Percentiles rank a stretch among this genome's conserved stretches.
These are phyloP conservation scores for Cyanistes caeruleus DNA, from an alignment of 2,113 vertebrate species.

Conservation along the genomic window DNA sequence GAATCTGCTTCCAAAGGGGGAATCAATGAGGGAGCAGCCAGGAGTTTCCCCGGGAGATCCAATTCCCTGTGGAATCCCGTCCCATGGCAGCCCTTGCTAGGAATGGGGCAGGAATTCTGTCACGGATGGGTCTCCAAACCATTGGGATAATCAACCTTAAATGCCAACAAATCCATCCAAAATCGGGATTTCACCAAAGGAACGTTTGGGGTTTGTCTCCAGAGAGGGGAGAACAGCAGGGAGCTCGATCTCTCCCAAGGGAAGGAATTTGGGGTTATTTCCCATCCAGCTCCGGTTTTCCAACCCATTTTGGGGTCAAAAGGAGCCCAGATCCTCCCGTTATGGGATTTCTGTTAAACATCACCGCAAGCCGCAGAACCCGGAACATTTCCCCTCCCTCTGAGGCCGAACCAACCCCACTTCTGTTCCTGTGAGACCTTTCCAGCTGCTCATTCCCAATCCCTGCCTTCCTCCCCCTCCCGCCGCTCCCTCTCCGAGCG, in stretches of 20 bases:
- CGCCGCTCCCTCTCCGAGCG: neutral
- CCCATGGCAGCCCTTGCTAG: neutral
- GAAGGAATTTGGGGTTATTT: neutral
- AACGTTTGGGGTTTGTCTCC: neutral
- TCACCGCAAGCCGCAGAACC: fast-evolving
- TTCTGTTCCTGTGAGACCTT: neutral
- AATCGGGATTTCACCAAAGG: fast-evolving
- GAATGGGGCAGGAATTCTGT: neutral
- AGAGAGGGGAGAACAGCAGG: neutral
- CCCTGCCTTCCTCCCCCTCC: neutral
- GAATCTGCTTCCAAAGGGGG: neutral
- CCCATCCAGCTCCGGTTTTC: neutral
- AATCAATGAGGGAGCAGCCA: neutral
- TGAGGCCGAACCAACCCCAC: neutral
- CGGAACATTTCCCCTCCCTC: fast-evolving
- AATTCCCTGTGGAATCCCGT: neutral
- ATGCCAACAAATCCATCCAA: fast-evolving
- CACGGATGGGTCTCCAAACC: neutral
- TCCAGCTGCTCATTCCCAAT: fast-evolving
- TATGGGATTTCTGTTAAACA: fast-evolving
- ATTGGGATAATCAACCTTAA: neutral
- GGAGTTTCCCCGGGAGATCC: too few relatives aligned
- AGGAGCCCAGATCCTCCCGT: neutral
- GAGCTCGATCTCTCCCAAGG: neutral
- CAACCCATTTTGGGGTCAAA: neutral